A percentile compares a stretch with the other conserved stretches of the same genome.
These are phyloP conservation scores for Watsonalla binaria DNA, from an alignment of 2,888 invertebrate genomes.

Conservation along the genomic window DNA sequence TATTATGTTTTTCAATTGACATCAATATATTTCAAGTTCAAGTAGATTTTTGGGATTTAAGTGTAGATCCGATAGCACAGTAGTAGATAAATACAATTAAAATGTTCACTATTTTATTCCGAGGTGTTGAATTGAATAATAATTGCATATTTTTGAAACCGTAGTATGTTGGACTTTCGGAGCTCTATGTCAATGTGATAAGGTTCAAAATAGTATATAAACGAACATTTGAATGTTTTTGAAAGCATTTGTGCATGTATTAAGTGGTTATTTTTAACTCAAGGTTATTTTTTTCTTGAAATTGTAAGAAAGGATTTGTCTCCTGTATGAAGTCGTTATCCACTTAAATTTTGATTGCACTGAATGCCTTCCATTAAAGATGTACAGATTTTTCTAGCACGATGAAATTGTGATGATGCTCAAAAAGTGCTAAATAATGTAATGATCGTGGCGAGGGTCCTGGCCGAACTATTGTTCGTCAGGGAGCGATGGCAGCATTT, in stretches of 20 bases:
- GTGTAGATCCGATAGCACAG: no score
- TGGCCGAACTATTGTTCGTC: conserved; percentile 1
- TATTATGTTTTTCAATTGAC: no score
- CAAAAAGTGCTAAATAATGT: conserved; percentile 2
- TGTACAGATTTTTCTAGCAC: neutral
- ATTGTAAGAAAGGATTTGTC: no score
- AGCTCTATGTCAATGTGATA: neutral
- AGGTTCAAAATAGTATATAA: neutral
- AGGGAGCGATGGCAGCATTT: neutral
- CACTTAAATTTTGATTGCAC: neutral
- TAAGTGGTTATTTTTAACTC: neutral
- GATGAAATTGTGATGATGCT: neutral
- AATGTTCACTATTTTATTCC: no score
- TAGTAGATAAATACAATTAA: no score
- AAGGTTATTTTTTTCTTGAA: no score
- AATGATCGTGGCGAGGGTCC: neutral
- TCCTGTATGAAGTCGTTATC: neutral
- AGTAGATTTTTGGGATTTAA: no score
- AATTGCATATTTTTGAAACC: no score
- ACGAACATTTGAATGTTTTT: neutral
- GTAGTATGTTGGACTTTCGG: neutral
- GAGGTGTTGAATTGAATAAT: no score
- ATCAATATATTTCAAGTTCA: no score
- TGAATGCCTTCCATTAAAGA: neutral
- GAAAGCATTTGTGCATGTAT: neutral